Base-by-base conservation (phyloP, 1,140 invertebrate genomes). In the Apis cerana region DNA sequence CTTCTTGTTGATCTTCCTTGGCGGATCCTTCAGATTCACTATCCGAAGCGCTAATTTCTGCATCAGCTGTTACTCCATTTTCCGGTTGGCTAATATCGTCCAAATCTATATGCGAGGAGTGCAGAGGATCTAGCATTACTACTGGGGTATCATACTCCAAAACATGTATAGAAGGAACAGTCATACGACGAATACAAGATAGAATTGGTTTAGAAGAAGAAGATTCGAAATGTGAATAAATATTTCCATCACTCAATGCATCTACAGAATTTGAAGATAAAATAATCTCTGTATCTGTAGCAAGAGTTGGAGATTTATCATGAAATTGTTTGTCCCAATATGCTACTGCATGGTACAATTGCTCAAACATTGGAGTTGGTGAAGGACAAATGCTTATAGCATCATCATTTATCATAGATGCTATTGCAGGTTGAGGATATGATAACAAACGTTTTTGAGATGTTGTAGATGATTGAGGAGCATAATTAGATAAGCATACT, bases 331-430 rank as follows among this genome's bases (percentile, higher is more conserved):
- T 93, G 61, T 95, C 95, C 94, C 94, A 95, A 89, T 95, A 94
- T 58, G 92, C 92, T 19, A 95, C 93, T 17, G 95, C 94, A 79
- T 94, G 92, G 86, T 94, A 95, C n/a, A 95, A 92, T 77, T 95
- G 94, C 84, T 95, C 95, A 87, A 95, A 94, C 89, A 95, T 91
- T 56, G 95, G 95, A 8, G 94, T 95, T 33, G 93, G 94, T 54
- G 90, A 94, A 69, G 91, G 93, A 77, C 89, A 95, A 83, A 88
- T 88, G 80, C 89, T 93, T 85, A 89, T 90, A 33, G 3, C 33
- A 77, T 77, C 21, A 80, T 71, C 48, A 58, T 67, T 68, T 10
- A 80, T 68, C 50, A 84, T 58, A 80, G 62, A 65, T 69, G 87
- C 83, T 74, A 87, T 85, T 12, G 87, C 64, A 7, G 92, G 80